Base-by-base conservation (phyloP, 2,113 vertebrate genomes). In the Aramus guarauna region DNA sequence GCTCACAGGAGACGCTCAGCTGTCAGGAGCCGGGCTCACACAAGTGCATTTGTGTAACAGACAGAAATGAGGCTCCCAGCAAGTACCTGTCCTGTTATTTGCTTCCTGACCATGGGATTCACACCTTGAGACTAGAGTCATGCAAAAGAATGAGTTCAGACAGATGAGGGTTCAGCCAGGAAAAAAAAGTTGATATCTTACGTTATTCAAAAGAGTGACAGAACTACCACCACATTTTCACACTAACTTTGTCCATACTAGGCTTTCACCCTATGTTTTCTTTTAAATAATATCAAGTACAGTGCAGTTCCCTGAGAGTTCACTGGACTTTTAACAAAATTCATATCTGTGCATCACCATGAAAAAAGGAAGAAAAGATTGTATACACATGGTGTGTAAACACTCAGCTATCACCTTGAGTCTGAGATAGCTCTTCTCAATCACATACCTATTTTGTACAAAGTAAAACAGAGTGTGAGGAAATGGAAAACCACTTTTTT, bases 321-420 rank as follows among this genome's bases (percentile, higher is more conserved):
- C 52, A 43, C 12, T 1, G 0, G 21, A n/a, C 16, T 62, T 85
- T 16, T 36, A 58, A 58, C 6, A 53, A 55, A 79, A 82, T 45
- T 58, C 10, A 9, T 3, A 0, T 34, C 18, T 67, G 2, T 37
- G 3, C 21, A 27, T 34, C 27, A 55, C 24, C 9, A 2, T 45
- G 20, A 84, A 76, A 91, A 55, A 63, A 53, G 52, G 21, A 88
- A 67, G 9, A 60, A 76, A 41, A 41, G 9, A 77, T 9, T 43
- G 50, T 74, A 52, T 34, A 47, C 7, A 32, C 12, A 29, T 1
- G 56, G 9, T 36, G 7, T 50, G 27, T 39, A 20, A 79, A 72
- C 26, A 79, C 45, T 64, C n/a, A n/a, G 37, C 19, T 69, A 15
- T 39, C 12, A 36, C 6, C 30, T 39, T 34, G 23, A 74, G 22